Conservation (phyloP, 2,888 invertebrate genomes). For the Xestia rhomboidea region DNA sequence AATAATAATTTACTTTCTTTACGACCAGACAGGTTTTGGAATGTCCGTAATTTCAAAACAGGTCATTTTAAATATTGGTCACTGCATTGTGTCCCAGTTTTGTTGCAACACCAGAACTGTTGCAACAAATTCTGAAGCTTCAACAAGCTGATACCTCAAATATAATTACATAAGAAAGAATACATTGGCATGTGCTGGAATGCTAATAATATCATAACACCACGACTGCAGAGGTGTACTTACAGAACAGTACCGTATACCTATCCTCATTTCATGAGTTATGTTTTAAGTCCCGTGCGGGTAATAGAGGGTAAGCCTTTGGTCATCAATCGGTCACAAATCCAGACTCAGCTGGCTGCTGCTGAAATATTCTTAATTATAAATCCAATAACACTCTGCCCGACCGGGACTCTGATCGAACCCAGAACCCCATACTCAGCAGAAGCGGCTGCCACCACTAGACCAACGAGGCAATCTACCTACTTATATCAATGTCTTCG, state of each 20-base stretch:
- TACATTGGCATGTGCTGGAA: slow-evolving; percentile 4
- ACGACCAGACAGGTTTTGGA: slow-evolving; percentile 30
- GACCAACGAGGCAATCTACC: neutral
- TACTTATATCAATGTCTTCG: neutral
- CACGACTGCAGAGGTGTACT: neutral
- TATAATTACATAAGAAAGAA: slow-evolving; percentile 36
- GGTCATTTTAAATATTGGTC: slow-evolving; percentile 1
- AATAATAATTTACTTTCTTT: neutral
- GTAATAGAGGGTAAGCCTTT: neutral
- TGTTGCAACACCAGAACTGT: slow-evolving; percentile 29
- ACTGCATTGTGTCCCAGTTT: neutral
- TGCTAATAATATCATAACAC: slow-evolving; percentile 19
- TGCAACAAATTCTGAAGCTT: slow-evolving; percentile 3
- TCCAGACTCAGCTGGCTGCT: neutral
- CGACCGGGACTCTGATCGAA: neutral
- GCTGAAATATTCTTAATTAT: neutral
- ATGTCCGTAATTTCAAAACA: slow-evolving; percentile 10
- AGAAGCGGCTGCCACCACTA: neutral
- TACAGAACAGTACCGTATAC: neutral
- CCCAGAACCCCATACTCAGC: neutral
- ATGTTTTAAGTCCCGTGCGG: neutral
- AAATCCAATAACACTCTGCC: neutral
- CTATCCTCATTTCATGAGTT: neutral
- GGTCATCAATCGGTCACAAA: neutral
- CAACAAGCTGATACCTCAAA: slow-evolving; percentile 18